phyloP scores from a whole-genome alignment of 1,140 invertebrate genomes.

The Formica exsecta region DNA sequence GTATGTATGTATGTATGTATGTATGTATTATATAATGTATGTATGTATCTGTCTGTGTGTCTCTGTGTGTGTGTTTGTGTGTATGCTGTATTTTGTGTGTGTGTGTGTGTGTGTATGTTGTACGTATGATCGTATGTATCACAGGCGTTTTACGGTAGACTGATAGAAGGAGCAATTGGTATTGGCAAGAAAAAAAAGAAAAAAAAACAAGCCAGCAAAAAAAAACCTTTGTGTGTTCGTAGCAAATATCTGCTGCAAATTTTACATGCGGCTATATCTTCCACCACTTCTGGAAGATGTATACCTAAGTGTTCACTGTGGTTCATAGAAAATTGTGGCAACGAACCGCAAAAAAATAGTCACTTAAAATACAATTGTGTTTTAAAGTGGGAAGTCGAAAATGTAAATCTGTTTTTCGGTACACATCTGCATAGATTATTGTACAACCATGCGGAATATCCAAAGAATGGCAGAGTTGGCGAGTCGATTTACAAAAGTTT shows the following conservation, averaged over 20 bases:
- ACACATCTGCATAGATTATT: slow-evolving; percentile 67
- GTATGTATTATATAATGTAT: too few relatives aligned
- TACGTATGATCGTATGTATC: slow-evolving; percentile 30
- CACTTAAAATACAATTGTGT: slow-evolving; percentile 61
- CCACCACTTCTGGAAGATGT: slow-evolving; percentile 72
- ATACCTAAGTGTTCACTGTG: slow-evolving; percentile 81
- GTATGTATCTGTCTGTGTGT: background rate
- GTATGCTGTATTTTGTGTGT: too few relatives aligned
- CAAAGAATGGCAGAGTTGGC: slow-evolving; percentile 71
- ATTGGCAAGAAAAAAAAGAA: slow-evolving; percentile 9
- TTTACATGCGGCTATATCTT: slow-evolving; percentile 76
- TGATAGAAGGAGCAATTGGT: slow-evolving; percentile 22
- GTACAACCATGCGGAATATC: slow-evolving; percentile 72
- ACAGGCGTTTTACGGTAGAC: slow-evolving; percentile 59
- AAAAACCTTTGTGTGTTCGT: slow-evolving; percentile 82
- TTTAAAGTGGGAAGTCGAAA: slow-evolving; percentile 43
- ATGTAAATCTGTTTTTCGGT: slow-evolving; percentile 53
- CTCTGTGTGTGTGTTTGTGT: background rate
- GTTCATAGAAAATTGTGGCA: slow-evolving; percentile 73
- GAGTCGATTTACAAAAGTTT: slow-evolving; percentile 69
- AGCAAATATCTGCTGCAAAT: slow-evolving; percentile 79
- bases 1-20: too few relatives aligned
- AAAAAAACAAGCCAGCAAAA: slow-evolving; percentile 67
- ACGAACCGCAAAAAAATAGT: slow-evolving; percentile 70
- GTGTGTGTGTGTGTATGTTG: background rate